phyloP scores from a whole-genome alignment of 23 tunicate species.

The Diplosoma virens region DNA sequence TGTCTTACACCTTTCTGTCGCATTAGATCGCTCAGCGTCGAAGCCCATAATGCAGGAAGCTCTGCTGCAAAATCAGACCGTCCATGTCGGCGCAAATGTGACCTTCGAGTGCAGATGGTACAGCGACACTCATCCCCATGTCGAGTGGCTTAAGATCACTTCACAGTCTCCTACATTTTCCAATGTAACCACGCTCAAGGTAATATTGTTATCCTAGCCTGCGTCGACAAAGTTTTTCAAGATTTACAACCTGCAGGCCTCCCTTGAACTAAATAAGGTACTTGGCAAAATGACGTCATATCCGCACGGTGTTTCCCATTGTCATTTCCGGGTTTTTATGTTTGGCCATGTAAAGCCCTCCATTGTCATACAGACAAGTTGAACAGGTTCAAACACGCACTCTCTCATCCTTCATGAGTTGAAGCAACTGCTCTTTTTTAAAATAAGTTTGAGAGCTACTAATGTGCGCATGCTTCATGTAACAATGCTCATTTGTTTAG shows the following conservation, averaged over 20 bases:
- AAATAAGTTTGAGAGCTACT: too few relatives aligned
- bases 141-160: conserved; percentile 51
- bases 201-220: background rate
- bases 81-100: conserved; percentile 42
- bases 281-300: background rate
- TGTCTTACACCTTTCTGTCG: background rate
- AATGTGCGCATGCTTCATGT: too few relatives aligned
- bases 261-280: background rate
- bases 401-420: too few relatives aligned
- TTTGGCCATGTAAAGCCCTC: background rate
- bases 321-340: background rate
- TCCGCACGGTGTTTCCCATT: too few relatives aligned
- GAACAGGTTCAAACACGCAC: background rate
- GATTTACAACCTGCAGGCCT: too few relatives aligned
- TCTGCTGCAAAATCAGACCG: conserved; percentile 63
- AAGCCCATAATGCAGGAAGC: conserved; percentile 48
- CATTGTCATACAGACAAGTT: background rate
- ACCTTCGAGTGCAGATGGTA: conserved; percentile 66
- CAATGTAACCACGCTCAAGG: too few relatives aligned
- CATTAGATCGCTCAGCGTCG: conserved; percentile 50
- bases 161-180: background rate
- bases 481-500: too few relatives aligned
- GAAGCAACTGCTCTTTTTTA: too few relatives aligned
- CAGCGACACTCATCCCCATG: conserved; percentile 90
- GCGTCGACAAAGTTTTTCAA: background rate